Base-by-base conservation (phyloP, 2,113 vertebrate genomes). In the Psittacula cyanocephala region DNA sequence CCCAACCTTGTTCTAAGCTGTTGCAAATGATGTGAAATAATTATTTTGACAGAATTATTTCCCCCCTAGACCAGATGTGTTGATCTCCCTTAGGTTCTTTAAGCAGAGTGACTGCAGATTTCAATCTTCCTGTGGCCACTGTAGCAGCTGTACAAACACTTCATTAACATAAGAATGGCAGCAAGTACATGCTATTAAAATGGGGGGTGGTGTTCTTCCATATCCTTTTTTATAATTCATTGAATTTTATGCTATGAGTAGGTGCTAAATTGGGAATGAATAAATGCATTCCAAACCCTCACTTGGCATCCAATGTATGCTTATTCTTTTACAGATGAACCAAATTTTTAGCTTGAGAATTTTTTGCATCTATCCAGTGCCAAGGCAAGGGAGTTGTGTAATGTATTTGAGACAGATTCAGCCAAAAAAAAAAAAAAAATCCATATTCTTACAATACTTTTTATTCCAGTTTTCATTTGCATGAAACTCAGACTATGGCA, bases 111-210 rank as follows among this genome's bases (percentile, higher is more conserved):
- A 97, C 41, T 89, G 87, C 92, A 95, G 95, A 93, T 96, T 98
- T 96, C 96, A 93, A 97, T 97, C 96, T 97, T 88, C 74, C 74
- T 24, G 15, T 81, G 87, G 83, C 95, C 83, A 85, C 57, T 88
- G 74, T 64, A 91, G 89, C 94, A 98, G 96, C 96, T 95, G 88
- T 94, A 94, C 69, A 96, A 97, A 96, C 82, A 95, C 93, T 94
- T 96, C 91, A 98, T 97, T 97, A 97, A 92, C 93, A 96, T 93
- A 74, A 96, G 91, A 97, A 97, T 94, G 79, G 88, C 92, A 75
- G 53, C 86, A 94, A 91, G 62, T 75, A 59, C 14, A 27, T 94
- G 85, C 50, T 94, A 89, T 96, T 94, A 91, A 91, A 97, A 96
- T 37, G 35, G 6, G 69, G 41, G 22, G 28, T 39, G 13, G 33